Evolutionary conservation across 2,797 vertebrate species (phyloP).

Genomic region (Poeciliopsis gracilis): DNA sequence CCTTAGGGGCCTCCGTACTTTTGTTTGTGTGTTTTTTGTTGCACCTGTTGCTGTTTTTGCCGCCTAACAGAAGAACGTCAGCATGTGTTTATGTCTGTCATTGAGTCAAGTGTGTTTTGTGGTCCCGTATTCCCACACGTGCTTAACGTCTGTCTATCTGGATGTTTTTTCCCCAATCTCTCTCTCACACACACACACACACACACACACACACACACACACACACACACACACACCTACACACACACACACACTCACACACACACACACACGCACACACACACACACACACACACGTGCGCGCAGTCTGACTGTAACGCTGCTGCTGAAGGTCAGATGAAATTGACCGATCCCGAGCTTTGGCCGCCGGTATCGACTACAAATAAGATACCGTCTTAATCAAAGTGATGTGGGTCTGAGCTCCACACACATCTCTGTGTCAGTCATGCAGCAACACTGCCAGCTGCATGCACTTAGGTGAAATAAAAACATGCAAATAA

Average conservation of each 20-base stretch:
- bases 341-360: constrained; percentile 75
- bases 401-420: constrained; percentile 56
- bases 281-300: constrained; percentile 10
- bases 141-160: constrained; percentile 30
- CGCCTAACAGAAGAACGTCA: constrained; percentile 22
- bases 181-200: constrained; percentile 1
- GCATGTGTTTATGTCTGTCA: constrained; percentile 16
- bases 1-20: no score
- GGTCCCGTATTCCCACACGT: constrained; percentile 17
- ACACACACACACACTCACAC: constrained; percentile 14
- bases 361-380: constrained; percentile 67
- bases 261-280: constrained; percentile 10
- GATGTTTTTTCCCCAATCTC: background rate
- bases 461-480: constrained; percentile 22
- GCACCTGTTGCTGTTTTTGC: constrained; percentile 22
- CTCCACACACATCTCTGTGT: constrained; percentile 1
- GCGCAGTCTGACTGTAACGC: constrained; percentile 60
- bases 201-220: constrained; percentile 14
- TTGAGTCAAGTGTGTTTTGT: constrained; percentile 25
- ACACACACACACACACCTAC: constrained; percentile 6
- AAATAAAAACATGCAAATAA: constrained; percentile 33
- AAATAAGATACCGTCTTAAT: constrained; percentile 75
- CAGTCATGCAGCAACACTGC: constrained; percentile 50
- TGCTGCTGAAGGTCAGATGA: constrained; percentile 79
- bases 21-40: constrained; percentile 3